Percentiles rank a stretch among this genome's conserved stretches.
Evolutionary conservation across 2,797 vertebrate species (phyloP).

Genomic region (Otolemur crassicaudatus): DNA sequence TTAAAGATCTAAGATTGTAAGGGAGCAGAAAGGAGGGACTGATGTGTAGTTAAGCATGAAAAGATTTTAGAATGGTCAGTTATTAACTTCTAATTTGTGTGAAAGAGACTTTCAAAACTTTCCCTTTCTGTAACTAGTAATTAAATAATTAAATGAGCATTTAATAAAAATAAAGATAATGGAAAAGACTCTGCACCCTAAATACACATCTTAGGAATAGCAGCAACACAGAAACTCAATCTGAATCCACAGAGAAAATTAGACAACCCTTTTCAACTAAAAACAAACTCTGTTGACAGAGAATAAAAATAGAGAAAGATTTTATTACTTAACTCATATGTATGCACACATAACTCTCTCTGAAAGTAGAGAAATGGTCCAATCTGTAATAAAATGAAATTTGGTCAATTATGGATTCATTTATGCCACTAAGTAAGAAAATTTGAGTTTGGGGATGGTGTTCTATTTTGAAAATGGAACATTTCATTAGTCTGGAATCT

Average conservation of each 20-base stretch:
- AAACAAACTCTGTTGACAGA: background rate
- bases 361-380: background rate
- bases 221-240: background rate
- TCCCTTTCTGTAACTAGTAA: constrained; percentile 76
- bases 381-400: background rate
- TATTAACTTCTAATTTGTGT: constrained; percentile 79
- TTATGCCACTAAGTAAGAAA: background rate
- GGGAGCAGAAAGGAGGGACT: background rate
- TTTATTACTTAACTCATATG: background rate
- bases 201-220: background rate
- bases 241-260: constrained; percentile 29
- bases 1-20: background rate
- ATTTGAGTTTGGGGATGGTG: background rate
- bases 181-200: background rate
- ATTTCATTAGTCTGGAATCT: background rate
- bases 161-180: constrained; percentile 71
- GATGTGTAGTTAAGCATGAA: constrained; percentile 27
- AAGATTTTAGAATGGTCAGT: constrained; percentile 56
- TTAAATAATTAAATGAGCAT: constrained; percentile 73
- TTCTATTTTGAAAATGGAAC: constrained; percentile 38
- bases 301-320: background rate
- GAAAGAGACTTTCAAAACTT: constrained; percentile 71
- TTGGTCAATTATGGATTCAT: background rate
- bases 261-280: background rate
- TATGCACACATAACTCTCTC: background rate